Percentiles rank a stretch among this genome's conserved stretches.
Conservation (phyloP, 2,113 vertebrate species). For the Albula glossodonta region DNA sequence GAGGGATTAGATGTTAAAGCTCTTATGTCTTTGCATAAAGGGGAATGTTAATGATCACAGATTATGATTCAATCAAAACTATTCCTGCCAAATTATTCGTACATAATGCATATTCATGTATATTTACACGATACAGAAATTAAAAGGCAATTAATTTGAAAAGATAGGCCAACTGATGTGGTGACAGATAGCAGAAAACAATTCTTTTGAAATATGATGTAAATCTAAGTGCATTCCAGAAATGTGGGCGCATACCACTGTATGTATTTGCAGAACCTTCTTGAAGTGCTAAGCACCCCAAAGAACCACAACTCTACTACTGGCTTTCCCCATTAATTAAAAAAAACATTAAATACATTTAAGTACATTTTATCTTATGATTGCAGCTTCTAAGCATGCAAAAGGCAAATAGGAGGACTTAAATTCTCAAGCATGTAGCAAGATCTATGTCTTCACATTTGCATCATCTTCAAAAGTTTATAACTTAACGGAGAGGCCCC, state of each 20-base stretch:
- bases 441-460: neutral
- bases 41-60: neutral
- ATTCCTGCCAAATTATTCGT: neutral
- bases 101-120: neutral
- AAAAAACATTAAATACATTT: neutral
- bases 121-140: neutral
- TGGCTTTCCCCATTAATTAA: neutral
- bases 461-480: slow-evolving; percentile 9
- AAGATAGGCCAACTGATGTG: neutral
- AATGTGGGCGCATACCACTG: too few species aligned
- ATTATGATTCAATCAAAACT: neutral
- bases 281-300: neutral
- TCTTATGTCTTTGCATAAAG: neutral
- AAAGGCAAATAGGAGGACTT: neutral
- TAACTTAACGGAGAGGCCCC: neutral
- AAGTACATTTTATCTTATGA: neutral
- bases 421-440: neutral
- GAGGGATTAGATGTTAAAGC: neutral
- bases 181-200: neutral
- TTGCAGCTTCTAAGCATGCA: too few species aligned
- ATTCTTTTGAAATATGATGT: neutral
- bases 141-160: neutral
- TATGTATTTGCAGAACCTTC: neutral
- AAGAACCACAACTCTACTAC: neutral
- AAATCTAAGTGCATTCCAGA: too few species aligned